phyloP scores from a whole-genome alignment of 2,797 vertebrate genomes.

The Nasua narica region DNA sequence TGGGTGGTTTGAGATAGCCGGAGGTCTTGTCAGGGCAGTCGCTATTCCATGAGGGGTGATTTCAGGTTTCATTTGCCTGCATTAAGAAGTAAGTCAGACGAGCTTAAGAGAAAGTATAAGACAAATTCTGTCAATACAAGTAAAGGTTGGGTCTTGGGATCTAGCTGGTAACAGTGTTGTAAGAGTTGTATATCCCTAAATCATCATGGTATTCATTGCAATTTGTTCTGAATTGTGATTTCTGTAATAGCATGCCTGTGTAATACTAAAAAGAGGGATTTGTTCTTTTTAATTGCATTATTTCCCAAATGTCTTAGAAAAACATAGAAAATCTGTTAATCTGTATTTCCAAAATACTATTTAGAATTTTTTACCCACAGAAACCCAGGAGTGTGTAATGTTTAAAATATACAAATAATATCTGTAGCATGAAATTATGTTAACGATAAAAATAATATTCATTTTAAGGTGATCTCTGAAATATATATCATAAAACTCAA shows the following conservation, averaged over 20 bases:
- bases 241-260: background rate
- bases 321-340: conserved; percentile 50
- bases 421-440: background rate
- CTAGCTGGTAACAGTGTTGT: background rate
- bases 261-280: background rate
- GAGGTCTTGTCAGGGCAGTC: background rate
- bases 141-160: background rate
- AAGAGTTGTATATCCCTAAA: background rate
- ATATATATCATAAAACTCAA: background rate
- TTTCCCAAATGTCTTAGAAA: conserved; percentile 17
- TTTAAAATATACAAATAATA: conserved; percentile 23
- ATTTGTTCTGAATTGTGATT: conserved; percentile 25
- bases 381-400: background rate
- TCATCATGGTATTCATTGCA: background rate
- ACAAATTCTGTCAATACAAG: background rate
- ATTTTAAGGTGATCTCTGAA: conserved; percentile 8
- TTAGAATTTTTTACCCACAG: conserved; percentile 23
- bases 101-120: background rate
- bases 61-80: background rate
- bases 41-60: background rate
- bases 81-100: background rate
- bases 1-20: background rate
- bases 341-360: background rate
- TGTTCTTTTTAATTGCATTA: conserved; percentile 53
- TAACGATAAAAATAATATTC: background rate